Conservation (phyloP, 2,113 vertebrate genomes). For the Cacatua alba region DNA sequence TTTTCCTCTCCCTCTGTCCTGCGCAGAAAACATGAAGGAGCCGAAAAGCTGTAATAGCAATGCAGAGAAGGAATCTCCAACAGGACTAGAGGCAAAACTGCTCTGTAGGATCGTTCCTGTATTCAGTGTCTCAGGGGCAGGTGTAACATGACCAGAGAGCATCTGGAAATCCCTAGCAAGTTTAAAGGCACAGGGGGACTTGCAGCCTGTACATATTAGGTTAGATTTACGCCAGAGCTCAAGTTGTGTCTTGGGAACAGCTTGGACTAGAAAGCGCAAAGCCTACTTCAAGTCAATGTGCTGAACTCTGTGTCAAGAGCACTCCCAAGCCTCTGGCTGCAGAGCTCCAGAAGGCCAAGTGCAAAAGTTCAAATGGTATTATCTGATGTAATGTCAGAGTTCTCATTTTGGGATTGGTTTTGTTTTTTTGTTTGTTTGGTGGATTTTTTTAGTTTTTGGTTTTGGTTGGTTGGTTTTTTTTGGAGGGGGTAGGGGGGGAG, state of each 20-base stretch:
- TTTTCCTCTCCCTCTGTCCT: neutral
- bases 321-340: neutral
- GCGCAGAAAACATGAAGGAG: rapidly evolving
- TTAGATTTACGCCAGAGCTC: neutral
- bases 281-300: rapidly evolving
- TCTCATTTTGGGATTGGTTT: neutral
- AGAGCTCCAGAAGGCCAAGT: neutral
- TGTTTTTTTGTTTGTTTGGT: no score
- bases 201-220: neutral
- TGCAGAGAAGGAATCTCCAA: neutral
- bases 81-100: neutral
- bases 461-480: neutral
- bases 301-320: neutral
- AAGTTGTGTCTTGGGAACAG: neutral
- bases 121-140: neutral
- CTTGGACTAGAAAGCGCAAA: neutral
- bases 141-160: neutral
- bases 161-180: neutral
- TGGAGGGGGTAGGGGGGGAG: no score
- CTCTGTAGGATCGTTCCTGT: neutral
- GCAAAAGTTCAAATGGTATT: neutral
- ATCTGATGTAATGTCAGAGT: neutral
- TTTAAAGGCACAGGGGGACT: rapidly evolving
- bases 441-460: neutral
- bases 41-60: neutral